Conservation (phyloP, 1,140 invertebrate species). For the Drosophila pseudoananassae region DNA sequence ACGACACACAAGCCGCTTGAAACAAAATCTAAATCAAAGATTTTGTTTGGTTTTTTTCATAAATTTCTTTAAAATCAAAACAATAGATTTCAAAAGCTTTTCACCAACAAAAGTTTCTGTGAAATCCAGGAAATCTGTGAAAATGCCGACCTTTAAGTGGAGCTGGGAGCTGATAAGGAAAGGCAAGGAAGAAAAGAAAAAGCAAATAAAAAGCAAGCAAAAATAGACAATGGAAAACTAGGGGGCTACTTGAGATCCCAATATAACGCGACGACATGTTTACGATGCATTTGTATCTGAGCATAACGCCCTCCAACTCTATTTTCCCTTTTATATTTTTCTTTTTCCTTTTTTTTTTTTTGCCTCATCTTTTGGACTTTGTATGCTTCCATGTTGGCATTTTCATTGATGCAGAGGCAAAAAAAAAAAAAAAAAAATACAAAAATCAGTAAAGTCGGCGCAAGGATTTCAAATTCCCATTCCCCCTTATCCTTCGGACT, state of each 20-base stretch:
- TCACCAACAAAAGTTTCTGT: too few relatives aligned
- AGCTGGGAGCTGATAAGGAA: background rate
- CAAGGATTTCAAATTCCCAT: slow-evolving; percentile 37
- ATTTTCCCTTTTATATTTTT: slow-evolving; percentile 1
- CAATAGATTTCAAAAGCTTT: too few relatives aligned
- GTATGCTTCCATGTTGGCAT: slow-evolving; percentile 59
- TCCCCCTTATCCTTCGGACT: slow-evolving; percentile 17
- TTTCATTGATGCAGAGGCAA: slow-evolving; percentile 53
- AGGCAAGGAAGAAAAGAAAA: background rate
- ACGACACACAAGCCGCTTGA: background rate
- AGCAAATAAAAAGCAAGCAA: slow-evolving; percentile 1
- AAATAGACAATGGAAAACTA: slow-evolving; percentile 49
- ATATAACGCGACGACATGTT: slow-evolving; percentile 73
- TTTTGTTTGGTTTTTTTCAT: background rate
- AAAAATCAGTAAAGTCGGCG: slow-evolving; percentile 63
- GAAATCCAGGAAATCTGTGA: slow-evolving; percentile 12
- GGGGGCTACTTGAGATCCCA: slow-evolving; percentile 68
- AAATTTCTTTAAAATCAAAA: background rate
- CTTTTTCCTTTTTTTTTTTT: background rate
- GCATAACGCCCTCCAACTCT: slow-evolving; percentile 21
- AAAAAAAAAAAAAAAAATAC: background rate
- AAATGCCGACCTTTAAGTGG: slow-evolving; percentile 22
- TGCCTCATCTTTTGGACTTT: slow-evolving; percentile 27
- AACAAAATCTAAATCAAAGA: background rate
- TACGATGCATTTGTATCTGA: slow-evolving; percentile 66